These are phyloP conservation scores for Brachystomella parvula DNA, from an alignment of 1,140 invertebrate species.

Conservation along the genomic window DNA sequence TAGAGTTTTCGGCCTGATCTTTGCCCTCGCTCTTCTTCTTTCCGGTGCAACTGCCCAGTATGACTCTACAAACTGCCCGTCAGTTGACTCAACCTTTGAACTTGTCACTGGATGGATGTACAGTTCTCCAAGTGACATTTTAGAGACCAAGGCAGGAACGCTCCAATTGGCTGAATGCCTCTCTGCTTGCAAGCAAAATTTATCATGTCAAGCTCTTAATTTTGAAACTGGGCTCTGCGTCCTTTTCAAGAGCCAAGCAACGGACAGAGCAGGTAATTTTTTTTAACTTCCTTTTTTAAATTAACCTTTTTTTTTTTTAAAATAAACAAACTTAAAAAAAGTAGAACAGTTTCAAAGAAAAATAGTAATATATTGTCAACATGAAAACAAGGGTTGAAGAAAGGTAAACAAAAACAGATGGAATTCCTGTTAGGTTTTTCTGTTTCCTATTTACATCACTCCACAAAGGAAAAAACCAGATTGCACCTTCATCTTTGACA, in stretches of 20 bases:
- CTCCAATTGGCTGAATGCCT: conserved; percentile 48
- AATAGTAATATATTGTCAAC: too few species aligned
- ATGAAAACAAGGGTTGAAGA: too few species aligned
- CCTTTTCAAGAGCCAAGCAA: conserved; percentile 45
- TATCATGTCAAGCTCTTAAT: conserved; percentile 46
- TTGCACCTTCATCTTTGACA: too few species aligned
- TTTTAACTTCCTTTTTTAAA: not conserved
- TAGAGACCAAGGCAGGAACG: conserved; percentile 46
- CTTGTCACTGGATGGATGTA: conserved; percentile 49
- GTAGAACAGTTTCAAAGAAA: too few species aligned
- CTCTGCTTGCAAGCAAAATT: conserved; percentile 44
- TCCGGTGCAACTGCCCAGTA: conserved; percentile 28
- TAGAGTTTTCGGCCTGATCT: not conserved
- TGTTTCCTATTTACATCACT: too few species aligned
- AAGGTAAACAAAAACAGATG: too few species aligned
- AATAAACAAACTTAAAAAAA: not conserved
- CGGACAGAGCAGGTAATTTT: conserved; percentile 42
- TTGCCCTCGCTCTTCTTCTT: conserved; percentile 4
- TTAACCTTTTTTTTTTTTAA: not conserved
- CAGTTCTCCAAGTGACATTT: conserved; percentile 45
- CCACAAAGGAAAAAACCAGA: too few species aligned
- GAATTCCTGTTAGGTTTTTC: too few species aligned
- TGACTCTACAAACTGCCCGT: conserved; percentile 25
- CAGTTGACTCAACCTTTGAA: conserved; percentile 45
- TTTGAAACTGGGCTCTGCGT: conserved; percentile 52